Evolutionary conservation across 2,797 vertebrate genomes (phyloP), one percentile per base, ranked within the genome.

Genomic region (Myotis planiceps): DNA sequence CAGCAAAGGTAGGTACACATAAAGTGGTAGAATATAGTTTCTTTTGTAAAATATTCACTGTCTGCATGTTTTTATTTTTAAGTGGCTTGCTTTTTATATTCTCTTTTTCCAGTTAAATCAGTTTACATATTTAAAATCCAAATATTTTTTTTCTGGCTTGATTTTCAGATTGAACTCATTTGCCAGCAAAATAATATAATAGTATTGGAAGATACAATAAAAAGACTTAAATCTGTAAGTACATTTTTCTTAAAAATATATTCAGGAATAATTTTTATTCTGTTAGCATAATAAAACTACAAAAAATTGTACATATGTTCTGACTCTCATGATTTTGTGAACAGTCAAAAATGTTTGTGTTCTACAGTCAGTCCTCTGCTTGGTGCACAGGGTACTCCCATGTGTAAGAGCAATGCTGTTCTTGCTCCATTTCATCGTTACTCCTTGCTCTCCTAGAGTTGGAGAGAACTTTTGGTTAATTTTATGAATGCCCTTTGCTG

Each of bases 171-270:
- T 97, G 96, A 98, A 94, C 97, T 98, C 89, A 92, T 72, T 97
- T 96, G 85, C 80, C 97, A 98, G 75, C 97, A 98, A 97, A 98
- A 97, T 95, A 98, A 96, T 47, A 98, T 98, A 96, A 96, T 96
- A 89, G 96, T 96, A 65, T 94, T 98, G 96, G 97, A 98, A 96
- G 65, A 97, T 93, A 97, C 75, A 1, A 96, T 98, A 91, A 97
- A 96, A 97, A 96, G 92, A 80, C 96, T 98, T 82, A 98, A 92
- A 98, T 97, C 98, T 92, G 98, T 98, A 97, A 98, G 98, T 98
- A 58, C 25, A 88, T 96, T 66, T 98, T 94, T 87, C 16, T 79
- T 68, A 74, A 95, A 71, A 93, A 66, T 39, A 7, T 92, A 23
- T 91, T 82, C 75, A 74, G 29, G 16, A 94, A 47, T 94, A 5